phyloP scores from a whole-genome alignment of 2,797 vertebrate genomes.

The Tenualosa ilisha region DNA sequence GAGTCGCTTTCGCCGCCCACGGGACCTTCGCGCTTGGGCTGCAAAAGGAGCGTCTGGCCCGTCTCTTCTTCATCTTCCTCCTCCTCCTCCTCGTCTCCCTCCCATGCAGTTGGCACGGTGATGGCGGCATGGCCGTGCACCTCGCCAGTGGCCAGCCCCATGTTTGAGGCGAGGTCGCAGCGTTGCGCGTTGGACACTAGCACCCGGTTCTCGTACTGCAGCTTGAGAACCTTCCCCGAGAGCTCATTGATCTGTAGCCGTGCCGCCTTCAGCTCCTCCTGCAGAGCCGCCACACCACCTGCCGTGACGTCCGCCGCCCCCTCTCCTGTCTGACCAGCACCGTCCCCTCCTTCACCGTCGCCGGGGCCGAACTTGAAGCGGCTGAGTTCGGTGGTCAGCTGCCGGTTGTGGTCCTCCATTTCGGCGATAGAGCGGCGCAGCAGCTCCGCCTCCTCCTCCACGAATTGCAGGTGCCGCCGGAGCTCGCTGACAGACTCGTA shows the following conservation, averaged over 20 bases:
- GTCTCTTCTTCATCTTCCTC: slow-evolving; percentile 86
- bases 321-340: slow-evolving; percentile 40
- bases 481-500: slow-evolving; percentile 90
- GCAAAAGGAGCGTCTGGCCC: slow-evolving; percentile 73
- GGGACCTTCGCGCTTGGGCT: slow-evolving; percentile 94
- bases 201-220: slow-evolving; percentile 95
- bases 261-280: slow-evolving; percentile 91
- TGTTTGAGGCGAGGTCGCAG: slow-evolving; percentile 86
- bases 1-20: slow-evolving; percentile 96
- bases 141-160: slow-evolving; percentile 61
- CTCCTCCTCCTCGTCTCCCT: slow-evolving; percentile 56
- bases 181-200: slow-evolving; percentile 92
- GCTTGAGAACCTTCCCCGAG: slow-evolving; percentile 92
- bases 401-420: slow-evolving; percentile 96
- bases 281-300: slow-evolving; percentile 65
- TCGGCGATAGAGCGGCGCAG: slow-evolving; percentile 92
- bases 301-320: slow-evolving; percentile 50
- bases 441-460: slow-evolving; percentile 96
- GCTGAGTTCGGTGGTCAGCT: slow-evolving; percentile 90
- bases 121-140: background rate
- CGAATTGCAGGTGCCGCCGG: slow-evolving; percentile 94
- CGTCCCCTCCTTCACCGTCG: slow-evolving; percentile 54
- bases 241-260: slow-evolving; percentile 91
- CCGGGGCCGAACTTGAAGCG: slow-evolving; percentile 90
- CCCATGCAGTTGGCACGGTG: background rate